Base-by-base conservation (phyloP, 2,888 invertebrate genomes). In the Cyaniris semiargus region DNA sequence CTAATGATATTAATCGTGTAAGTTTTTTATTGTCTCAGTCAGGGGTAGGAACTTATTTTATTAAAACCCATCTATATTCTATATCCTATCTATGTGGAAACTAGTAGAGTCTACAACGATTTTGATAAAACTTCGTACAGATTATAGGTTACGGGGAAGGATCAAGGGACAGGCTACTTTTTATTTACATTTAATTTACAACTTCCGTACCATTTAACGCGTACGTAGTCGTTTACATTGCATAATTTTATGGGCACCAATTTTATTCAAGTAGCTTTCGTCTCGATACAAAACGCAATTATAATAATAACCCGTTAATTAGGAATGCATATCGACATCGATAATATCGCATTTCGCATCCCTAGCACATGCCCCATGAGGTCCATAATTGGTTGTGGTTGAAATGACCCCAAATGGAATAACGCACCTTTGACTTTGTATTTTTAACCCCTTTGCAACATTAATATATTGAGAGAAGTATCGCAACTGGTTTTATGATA, bases 301-400 rank as follows among this genome's bases (percentile, higher is more conserved):
- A 31, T 31, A 66, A 66, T 66, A 66, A 66, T 27, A 31, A 66
- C 66, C 15, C 66, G 66, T 15, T 66, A 66, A 66, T 66, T 66
- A 66, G 1, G 27, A 66, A 66, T 66, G 31, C 66, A 66, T 66
- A 66, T 66, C 66, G 66, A 66, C 27, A 66, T 66, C 66, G 66
- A 27, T 60, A 60, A 13, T 13, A 60, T 60, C 60, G 44, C n/a
- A n/a, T 15, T 58, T 58, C 58, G 23, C 66, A 66, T 66, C 27
- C 15, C 66, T 66, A 79, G 83, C 91, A 90, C 86, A 90, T 91
- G 91, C 89, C 88, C 86, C 91, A 90, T 87, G 85, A 84, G 82
- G 78, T 80, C 83, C 85, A 86, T 90, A 90, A 90, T 91, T 90
- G 90, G 88, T 88, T 53, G 13, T 86, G 80, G 85, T 82, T 82